Base-by-base conservation (phyloP, 1,140 invertebrate genomes). In the Drosophila rhopaloa region DNA sequence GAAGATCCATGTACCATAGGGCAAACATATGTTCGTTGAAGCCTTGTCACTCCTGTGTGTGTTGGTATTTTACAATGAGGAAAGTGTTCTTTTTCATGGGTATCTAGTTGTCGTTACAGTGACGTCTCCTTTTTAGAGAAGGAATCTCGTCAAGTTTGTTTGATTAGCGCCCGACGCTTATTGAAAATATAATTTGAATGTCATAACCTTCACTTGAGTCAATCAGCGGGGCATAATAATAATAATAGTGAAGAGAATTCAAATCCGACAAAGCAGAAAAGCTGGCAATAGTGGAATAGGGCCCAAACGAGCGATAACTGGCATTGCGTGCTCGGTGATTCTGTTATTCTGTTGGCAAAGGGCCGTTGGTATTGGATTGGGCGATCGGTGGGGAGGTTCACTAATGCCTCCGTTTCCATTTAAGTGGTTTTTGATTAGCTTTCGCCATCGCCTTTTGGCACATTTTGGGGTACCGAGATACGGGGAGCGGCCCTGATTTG, bases 101-200 rank as follows among this genome's bases (percentile, higher is more conserved):
- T 62, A 47, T 47, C 14, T 24, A 19, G 13, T 35, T 10, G 60
- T 47, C 43, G 24, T 0, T 27, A 62, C n/a, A 9, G 5, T 14
- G 19, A 41, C 11, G 10, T 24, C 7, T 47, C 53, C 38, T 6
- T 13, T 68, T n/a, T 7, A 43, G 37, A 43, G 56, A 43, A 19
- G 51, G 29, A n/a, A 79, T 80, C 70, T 83, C 19, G 10, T 68
- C 68, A 55, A 83, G 76, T 77, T 73, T 78, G 55, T 76, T 76
- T 63, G 72, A 51, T 48, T 79, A 37, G 51, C 48, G 48, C 59
- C 58, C 57, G 41, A 38, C 58, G 70, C 62, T 79, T 83, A 89
- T 88, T 88, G 83, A 88, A 89, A 83, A 88, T 89, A 74, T 84
- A 88, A 83, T 88, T 86, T 88, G 83, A 88, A 88, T 88, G 83